These are phyloP conservation scores for Corvus hawaiiensis DNA, from an alignment of 2,113 vertebrate species.

Conservation along the genomic window DNA sequence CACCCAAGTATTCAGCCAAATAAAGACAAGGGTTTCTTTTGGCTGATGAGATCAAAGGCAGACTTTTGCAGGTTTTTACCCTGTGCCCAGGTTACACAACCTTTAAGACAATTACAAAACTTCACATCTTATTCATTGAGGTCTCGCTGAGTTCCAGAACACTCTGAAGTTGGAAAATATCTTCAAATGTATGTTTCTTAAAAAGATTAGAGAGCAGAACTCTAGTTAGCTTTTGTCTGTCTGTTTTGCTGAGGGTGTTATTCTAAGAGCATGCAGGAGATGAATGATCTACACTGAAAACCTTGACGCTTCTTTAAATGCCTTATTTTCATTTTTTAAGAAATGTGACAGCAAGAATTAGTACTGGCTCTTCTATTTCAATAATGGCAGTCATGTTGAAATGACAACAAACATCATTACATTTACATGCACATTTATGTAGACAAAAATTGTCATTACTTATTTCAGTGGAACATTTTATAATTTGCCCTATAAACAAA, in stretches of 20 bases:
- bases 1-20: neutral
- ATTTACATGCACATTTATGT: slow-evolving; percentile 71
- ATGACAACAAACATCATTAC: slow-evolving; percentile 78
- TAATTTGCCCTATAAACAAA: slow-evolving; percentile 71
- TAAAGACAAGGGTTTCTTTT: neutral
- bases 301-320: slow-evolving; percentile 76
- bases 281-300: slow-evolving; percentile 78
- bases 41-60: neutral
- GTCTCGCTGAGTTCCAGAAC: slow-evolving; percentile 20
- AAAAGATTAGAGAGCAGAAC: slow-evolving; percentile 80
- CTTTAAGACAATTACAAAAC: neutral
- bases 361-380: slow-evolving; percentile 75
- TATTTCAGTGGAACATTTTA: slow-evolving; percentile 79
- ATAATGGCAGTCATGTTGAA: slow-evolving; percentile 77
- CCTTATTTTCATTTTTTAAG: slow-evolving; percentile 73
- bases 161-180: slow-evolving; percentile 68
- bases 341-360: slow-evolving; percentile 80
- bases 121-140: neutral
- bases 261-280: slow-evolving; percentile 67
- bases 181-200: slow-evolving; percentile 71
- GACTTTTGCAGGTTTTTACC: neutral
- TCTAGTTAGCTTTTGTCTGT: slow-evolving; percentile 77
- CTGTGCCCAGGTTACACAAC: neutral
- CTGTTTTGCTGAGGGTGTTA: slow-evolving; percentile 74
- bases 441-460: slow-evolving; percentile 79